Percentiles rank a stretch among this genome's conserved stretches.
These are phyloP conservation scores for Lasioglossum villosulum DNA, from an alignment of 2,888 invertebrate species.

Conservation along the genomic window DNA sequence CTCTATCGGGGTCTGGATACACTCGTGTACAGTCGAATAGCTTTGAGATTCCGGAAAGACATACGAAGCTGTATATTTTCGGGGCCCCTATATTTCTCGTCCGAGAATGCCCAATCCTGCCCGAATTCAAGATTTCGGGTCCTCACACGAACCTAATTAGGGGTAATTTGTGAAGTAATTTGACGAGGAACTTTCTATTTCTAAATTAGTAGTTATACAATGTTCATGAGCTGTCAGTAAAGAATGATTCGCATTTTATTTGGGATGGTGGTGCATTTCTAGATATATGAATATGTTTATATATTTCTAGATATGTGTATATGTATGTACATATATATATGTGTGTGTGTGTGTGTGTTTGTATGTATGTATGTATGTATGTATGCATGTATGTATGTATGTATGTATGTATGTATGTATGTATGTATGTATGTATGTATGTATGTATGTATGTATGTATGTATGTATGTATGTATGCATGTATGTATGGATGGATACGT, in stretches of 20 bases:
- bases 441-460: neutral
- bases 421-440: neutral
- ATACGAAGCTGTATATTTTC: too few species aligned
- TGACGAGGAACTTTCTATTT: conserved; percentile 27
- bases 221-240: conserved; percentile 15
- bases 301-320: too few species aligned
- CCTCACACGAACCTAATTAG: neutral
- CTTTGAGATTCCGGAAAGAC: too few species aligned
- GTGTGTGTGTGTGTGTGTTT: too few species aligned
- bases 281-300: neutral
- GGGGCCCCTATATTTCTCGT: too few species aligned
- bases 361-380: neutral
- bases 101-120: too few species aligned
- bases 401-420: neutral
- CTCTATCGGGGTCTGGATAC: too few species aligned
- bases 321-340: neutral
- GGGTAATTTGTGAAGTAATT: neutral
- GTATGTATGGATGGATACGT: too few species aligned
- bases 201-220: conserved; percentile 32
- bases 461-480: neutral
- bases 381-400: neutral
- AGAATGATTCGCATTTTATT: conserved; percentile 38
- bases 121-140: too few species aligned
- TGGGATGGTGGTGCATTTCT: conserved; percentile 56
- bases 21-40: too few species aligned